These are phyloP conservation scores for Luffia ferchaultella DNA, from an alignment of 2,888 invertebrate species.

Conservation along the genomic window DNA sequence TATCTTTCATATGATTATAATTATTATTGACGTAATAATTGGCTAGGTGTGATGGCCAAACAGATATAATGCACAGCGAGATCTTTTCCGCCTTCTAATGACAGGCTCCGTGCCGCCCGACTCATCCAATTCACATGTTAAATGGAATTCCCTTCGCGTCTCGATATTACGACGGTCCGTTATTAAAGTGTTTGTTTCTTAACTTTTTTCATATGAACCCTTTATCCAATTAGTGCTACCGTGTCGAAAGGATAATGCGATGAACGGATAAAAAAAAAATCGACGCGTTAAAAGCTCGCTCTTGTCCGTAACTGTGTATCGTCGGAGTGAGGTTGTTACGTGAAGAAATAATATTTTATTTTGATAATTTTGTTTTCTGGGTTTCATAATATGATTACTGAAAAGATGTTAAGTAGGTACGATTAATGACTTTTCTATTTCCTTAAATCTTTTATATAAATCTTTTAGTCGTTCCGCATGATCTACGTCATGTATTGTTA, in stretches of 20 bases:
- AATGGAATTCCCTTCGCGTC: slow-evolving; percentile 60
- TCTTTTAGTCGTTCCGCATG: no score
- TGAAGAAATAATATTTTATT: no score
- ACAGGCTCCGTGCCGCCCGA: slow-evolving; percentile 39
- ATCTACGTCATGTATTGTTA: no score
- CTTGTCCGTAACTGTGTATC: slow-evolving; percentile 24
- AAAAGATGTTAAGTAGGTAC: no score
- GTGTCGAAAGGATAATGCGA: slow-evolving; percentile 66
- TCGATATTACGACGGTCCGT: slow-evolving; percentile 50
- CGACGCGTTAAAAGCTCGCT: slow-evolving; percentile 53
- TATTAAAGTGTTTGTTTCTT: slow-evolving; percentile 63
- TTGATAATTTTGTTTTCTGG: no score
- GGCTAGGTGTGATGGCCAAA: neutral
- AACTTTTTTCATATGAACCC: slow-evolving; percentile 45
- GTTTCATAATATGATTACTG: no score
- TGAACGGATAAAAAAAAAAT: slow-evolving; percentile 47
- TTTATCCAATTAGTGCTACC: slow-evolving; percentile 66
- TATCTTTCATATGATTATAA: no score
- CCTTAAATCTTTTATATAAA: no score
- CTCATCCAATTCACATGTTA: slow-evolving; percentile 64
- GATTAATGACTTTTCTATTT: no score
- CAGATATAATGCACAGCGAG: neutral
- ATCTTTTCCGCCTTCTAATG: slow-evolving; percentile 27
- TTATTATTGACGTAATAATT: no score
- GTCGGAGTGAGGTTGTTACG: no score